These are phyloP conservation scores for Eulithis testata DNA, from an alignment of 2,888 invertebrate genomes.

Conservation along the genomic window DNA sequence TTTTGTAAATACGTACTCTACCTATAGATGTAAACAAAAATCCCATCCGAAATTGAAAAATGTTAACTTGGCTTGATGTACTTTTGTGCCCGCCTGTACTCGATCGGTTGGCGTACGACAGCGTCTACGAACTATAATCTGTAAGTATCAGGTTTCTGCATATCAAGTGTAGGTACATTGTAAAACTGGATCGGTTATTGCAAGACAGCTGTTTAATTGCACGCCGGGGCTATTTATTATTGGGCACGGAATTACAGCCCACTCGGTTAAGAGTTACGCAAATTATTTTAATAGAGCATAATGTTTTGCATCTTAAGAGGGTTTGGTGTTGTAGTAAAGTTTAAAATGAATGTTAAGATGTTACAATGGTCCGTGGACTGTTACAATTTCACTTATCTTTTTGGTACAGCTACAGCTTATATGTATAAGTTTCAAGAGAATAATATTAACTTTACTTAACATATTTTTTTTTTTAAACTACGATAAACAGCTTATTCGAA, in stretches of 20 bases:
- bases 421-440: too few species aligned
- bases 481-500: too few species aligned
- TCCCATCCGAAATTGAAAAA: too few species aligned
- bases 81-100: constrained; percentile 32
- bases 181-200: constrained; percentile 60
- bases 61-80: neutral
- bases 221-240: constrained; percentile 49
- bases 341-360: neutral
- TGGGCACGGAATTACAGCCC: constrained; percentile 42
- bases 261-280: constrained; percentile 21
- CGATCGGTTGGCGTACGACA: constrained; percentile 69
- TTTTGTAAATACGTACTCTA: too few species aligned
- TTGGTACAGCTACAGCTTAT: too few species aligned
- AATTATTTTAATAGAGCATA: constrained; percentile 33
- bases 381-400: too few species aligned
- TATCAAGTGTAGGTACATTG: constrained; percentile 64
- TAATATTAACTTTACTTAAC: too few species aligned
- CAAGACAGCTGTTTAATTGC: constrained; percentile 60
- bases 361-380: neutral
- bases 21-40: too few species aligned
- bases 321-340: constrained; percentile 1
- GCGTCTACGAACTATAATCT: constrained; percentile 68
- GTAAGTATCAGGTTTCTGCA: constrained; percentile 67
- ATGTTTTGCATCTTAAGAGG: constrained; percentile 22
- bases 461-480: too few species aligned